Evolutionary conservation across 2,888 invertebrate genomes (phyloP), one percentile per base, ranked within the genome.

Genomic region (Caenorhabditis japonica): DNA sequence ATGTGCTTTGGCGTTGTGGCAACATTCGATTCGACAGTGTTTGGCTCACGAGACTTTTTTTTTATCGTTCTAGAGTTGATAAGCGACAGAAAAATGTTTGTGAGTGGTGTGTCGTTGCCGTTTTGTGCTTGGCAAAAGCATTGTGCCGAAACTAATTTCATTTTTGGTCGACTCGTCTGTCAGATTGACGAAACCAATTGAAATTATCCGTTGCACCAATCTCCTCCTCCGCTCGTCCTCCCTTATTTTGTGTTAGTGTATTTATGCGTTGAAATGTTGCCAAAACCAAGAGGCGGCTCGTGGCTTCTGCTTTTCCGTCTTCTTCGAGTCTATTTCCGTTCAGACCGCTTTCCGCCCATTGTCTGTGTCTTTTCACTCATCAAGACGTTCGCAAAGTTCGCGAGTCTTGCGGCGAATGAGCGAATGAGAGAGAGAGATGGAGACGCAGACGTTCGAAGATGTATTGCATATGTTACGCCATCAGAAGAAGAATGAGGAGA

Each of bases 181-280:
- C 62, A 47, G 53, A 62, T 61, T 61, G 61, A 43, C 30, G 38
- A 33, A 56, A 51, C 66, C 66, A 66, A 66, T 66, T 66, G 66
- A 66, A 66, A 66, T 66, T 66, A 66, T 66, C 66, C 49, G 30
- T 59, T 47, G 43, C n/a, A 5, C 30, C 30, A 10, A 5, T 30
- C 5, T 30, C 30, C 30, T 5, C 10, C 30, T 5, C 30, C 10
- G 30, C 30, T 30, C 30, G 30, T 10, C 30, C 30, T 7, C 30
- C 30, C 30, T 30, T 10, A 7, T 10, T 30, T 30, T 30, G 7
- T 30, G 30, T 30, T 30, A 7, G 30, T 30, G 30, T 30, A n/a
- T n/a, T n/a, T n/a, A 10, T 30, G 30, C 30, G 5, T 30, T 30
- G 30, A 30, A 30, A 7, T 30, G 5, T 10, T 30, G 30, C 30